These are phyloP conservation scores for Urosaurus nigricauda DNA, from an alignment of 2,797 vertebrate genomes.

Conservation along the genomic window DNA sequence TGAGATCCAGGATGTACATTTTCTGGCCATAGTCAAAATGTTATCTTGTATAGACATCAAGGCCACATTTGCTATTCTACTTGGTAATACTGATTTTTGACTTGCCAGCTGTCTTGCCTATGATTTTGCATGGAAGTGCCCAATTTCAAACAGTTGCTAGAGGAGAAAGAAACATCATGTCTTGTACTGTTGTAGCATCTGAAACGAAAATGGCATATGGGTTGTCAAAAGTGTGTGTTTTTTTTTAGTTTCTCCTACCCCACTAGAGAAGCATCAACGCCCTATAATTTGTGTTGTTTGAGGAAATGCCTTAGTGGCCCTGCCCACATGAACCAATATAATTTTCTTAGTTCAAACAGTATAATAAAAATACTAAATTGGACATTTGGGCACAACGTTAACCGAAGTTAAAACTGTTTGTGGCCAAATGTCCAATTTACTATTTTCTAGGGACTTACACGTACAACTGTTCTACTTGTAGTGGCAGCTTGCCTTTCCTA, in stretches of 20 bases:
- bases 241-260: not conserved
- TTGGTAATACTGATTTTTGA: not conserved
- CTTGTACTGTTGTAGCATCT: not conserved
- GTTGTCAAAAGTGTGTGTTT: not conserved
- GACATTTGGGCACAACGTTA: not conserved
- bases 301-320: not conserved
- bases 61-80: not conserved
- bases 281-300: constrained; percentile 8
- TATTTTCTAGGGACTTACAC: not conserved
- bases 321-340: constrained; percentile 25
- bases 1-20: no score
- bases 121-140: not conserved
- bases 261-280: not conserved
- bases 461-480: constrained; percentile 8
- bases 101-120: not conserved
- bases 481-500: not conserved
- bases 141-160: not conserved
- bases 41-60: not conserved
- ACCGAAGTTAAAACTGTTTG: not conserved
- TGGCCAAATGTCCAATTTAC: not conserved
- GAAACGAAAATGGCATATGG: constrained; percentile 17
- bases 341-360: constrained; percentile 1
- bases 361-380: not conserved
- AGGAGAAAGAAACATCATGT: not conserved
- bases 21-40: not conserved